A percentile compares a stretch with the other conserved stretches of the same genome.
Evolutionary conservation across 1,140 invertebrate genomes (phyloP).

Genomic region (Neodiprion lecontei): DNA sequence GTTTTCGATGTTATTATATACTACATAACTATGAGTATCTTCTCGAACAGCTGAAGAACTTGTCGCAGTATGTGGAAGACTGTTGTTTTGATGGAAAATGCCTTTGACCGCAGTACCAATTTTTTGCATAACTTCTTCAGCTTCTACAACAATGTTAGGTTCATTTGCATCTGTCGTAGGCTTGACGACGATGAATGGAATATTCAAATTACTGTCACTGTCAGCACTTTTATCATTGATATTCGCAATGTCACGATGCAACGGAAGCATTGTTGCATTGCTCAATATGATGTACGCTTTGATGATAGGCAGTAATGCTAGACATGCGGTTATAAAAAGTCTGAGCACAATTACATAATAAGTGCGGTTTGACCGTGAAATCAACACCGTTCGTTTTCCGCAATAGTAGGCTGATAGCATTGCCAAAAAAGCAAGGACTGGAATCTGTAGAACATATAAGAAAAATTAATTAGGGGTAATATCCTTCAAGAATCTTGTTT

Average conservation of each 20-base stretch:
- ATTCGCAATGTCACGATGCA: slow-evolving; percentile 52
- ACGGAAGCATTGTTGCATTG: slow-evolving; percentile 38
- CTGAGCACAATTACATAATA: slow-evolving; percentile 69
- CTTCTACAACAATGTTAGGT: slow-evolving; percentile 1
- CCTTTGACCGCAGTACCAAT: slow-evolving; percentile 26
- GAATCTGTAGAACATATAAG: slow-evolving; percentile 62
- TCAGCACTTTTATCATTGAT: slow-evolving; percentile 35
- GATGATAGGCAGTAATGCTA: slow-evolving; percentile 71
- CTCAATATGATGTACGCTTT: slow-evolving; percentile 68
- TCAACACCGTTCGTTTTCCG: slow-evolving; percentile 67
- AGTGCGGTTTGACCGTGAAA: slow-evolving; percentile 66
- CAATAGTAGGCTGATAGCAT: slow-evolving; percentile 79
- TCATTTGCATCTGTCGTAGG: neutral
- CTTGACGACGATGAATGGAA: neutral
- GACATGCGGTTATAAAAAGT: slow-evolving; percentile 65
- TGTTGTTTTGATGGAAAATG: slow-evolving; percentile 19
- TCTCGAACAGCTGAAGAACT: neutral
- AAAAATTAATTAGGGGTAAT: slow-evolving; percentile 16
- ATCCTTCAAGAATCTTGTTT: slow-evolving; percentile 3
- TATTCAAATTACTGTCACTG: slow-evolving; percentile 4
- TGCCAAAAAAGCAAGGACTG: slow-evolving; percentile 73
- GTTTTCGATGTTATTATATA: slow-evolving; percentile 18
- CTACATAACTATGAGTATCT: neutral
- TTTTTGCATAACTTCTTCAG: slow-evolving; percentile 17
- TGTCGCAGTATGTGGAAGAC: slow-evolving; percentile 7